Base-by-base conservation (phyloP, 1,140 invertebrate genomes). In the Leptinotarsa undecemlineata region DNA sequence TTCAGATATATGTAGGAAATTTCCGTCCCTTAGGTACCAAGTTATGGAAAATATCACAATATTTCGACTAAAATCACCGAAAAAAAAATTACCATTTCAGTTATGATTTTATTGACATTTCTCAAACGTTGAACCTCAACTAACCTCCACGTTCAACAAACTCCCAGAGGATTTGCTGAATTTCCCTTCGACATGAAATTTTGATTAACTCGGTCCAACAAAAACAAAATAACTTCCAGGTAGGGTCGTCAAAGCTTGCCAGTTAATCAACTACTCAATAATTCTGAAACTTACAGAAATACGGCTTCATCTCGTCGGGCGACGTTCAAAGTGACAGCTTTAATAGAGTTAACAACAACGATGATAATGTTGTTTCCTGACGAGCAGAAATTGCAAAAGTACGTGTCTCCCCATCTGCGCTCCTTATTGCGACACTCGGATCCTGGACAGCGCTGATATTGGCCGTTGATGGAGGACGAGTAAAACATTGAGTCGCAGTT, bases 391-490 rank as follows among this genome's bases (percentile, higher is more conserved):
- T 67, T 33, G 20, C 64, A 67, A 67, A 67, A 67, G 19, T 67
- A 67, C 64, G 64, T 67, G 64, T 42, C 64, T 17, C 17, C 15
- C 64, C 23, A 23, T 33, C 23, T 17, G 23, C 23, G 21, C 14
- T 23, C 64, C 64, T 67, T 67, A 67, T 67, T 67, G 19, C 23
- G 21, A 21, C 64, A 23, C 20, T 67, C 26, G 23, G 17, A 23
- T 67, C 20, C 17, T 33, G 64, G 17, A 23, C 26, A 67, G 19
- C n/a, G 6, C 51, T 62, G 63, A 74, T 74, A 74, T 74, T 69
- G 73, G 73, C 63, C 68, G 73, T 74, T 74, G 69, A 74, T 74
- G 73, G 69, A 74, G 67, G 73, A 62, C 68, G 48, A 74, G 69
- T 69, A 61, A 48, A 67, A 74, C 69, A 74, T 74, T 60, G 60